These are phyloP conservation scores for Antheraea pernyi DNA, from an alignment of 1,140 invertebrate genomes.

Conservation along the genomic window DNA sequence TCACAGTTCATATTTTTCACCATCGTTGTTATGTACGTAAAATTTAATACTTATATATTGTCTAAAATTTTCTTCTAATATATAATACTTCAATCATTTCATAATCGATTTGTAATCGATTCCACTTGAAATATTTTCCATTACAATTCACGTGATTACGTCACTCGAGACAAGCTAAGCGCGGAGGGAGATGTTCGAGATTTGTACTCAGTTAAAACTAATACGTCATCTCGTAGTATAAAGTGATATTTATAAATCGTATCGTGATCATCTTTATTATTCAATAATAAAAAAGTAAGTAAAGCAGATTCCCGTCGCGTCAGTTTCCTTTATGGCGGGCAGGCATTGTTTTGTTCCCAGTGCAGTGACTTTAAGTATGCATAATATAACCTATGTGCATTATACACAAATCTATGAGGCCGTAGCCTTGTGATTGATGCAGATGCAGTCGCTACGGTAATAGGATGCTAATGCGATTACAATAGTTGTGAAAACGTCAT, in stretches of 20 bases:
- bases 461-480: constrained; percentile 61
- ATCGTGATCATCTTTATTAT: constrained; percentile 49
- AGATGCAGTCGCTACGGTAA: constrained; percentile 48
- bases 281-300: constrained; percentile 66
- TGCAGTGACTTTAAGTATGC: constrained; percentile 69
- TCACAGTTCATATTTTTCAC: no score
- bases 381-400: constrained; percentile 75
- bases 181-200: constrained; percentile 60
- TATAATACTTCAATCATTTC: no score
- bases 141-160: constrained; percentile 33
- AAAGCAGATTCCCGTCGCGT: constrained; percentile 32
- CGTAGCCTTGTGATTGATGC: constrained; percentile 64
- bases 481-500: constrained; percentile 65
- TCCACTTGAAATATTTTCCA: constrained; percentile 4
- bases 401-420: constrained; percentile 67
- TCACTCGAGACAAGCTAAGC: constrained; percentile 63
- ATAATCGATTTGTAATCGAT: constrained; percentile 1
- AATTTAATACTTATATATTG: no score
- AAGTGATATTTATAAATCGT: constrained; percentile 55
- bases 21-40: no score
- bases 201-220: constrained; percentile 69
- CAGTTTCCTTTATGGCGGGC: constrained; percentile 34
- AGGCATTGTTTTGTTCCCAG: constrained; percentile 67
- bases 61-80: no score
- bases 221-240: constrained; percentile 70